These are phyloP conservation scores for Idaea aversata DNA, from an alignment of 2,888 invertebrate species.

Conservation along the genomic window DNA sequence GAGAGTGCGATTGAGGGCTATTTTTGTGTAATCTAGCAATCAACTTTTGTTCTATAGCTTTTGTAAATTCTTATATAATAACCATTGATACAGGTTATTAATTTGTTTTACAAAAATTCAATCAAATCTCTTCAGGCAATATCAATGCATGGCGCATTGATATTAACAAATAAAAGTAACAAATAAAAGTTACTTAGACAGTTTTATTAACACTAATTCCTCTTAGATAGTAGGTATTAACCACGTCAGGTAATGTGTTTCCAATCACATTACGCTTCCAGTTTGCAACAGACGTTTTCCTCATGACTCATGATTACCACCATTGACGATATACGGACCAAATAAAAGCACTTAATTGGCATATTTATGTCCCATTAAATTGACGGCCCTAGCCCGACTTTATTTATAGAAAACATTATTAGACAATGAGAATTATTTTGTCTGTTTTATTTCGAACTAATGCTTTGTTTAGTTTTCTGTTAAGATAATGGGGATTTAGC, in stretches of 20 bases:
- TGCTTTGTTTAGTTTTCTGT: too few species aligned
- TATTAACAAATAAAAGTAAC: too few species aligned
- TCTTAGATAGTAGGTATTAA: neutral
- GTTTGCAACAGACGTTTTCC: constrained; percentile 26
- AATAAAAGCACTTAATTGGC: constrained; percentile 27
- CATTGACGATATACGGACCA: constrained; percentile 23
- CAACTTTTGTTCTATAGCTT: too few species aligned
- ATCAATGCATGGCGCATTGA: too few species aligned
- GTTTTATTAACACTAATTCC: neutral
- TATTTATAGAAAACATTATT: neutral
- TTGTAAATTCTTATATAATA: too few species aligned
- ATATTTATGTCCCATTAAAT: constrained; percentile 20
- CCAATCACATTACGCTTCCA: constrained; percentile 19
- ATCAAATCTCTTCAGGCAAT: too few species aligned
- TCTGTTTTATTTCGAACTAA: neutral
- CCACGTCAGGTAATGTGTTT: constrained; percentile 18
- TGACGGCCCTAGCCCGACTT: neutral
- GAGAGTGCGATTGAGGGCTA: too few species aligned
- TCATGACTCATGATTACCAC: constrained; percentile 29
- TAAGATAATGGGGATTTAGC: too few species aligned
- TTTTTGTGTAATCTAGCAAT: too few species aligned
- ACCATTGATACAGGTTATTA: too few species aligned
- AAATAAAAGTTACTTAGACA: neutral
- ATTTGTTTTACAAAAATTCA: too few species aligned
- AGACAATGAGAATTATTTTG: neutral